Base-by-base conservation (phyloP, 2,888 invertebrate species). In the Ptychoptera contaminata region DNA sequence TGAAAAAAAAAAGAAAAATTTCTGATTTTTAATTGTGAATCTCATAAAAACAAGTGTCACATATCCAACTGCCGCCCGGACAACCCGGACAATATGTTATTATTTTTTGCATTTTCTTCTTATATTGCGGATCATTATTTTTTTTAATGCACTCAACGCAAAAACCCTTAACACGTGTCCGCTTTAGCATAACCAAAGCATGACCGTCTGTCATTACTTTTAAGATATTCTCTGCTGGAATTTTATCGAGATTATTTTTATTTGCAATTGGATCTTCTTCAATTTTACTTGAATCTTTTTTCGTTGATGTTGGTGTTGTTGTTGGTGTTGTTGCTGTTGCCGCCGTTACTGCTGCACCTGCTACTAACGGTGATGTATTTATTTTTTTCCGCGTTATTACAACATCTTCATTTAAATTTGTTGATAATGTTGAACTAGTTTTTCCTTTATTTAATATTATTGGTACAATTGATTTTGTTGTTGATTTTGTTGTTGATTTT, bases 21-120 rank as follows among this genome's bases (percentile, higher is more conserved):
- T 11, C 8, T 7, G 2, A n/a, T 32, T 7, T 11, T 32, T 32
- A 32, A 15, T 40, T 42, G 48, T 57, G 58, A 2, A 48, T 40
- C 14, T 46, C 38, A 46, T 56, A 55, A 43, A 65, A 65, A 48
- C 65, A 65, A 1, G 45, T 1, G 31, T 55, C 56, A 47, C 65
- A 65, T 52, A 65, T 61, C 65, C 65, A 65, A 47, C 57, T 59
- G 11, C 60, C 57, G 39, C 59, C 58, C 0, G 63, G 62, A 47
- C 65, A 66, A 29, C 52, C 49, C 10, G 62, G 58, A 43, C 66
- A 66, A 48, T 58, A 61, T 2, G 65, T 64, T 8, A 51, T 51
- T 2, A 66, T 54, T 47, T 61, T 62, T 0, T 48, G 43, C 14
- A 63, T 47, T 16, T 51, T 37, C 8, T 46, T 47, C 16, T 52